Percentiles rank a stretch among this genome's conserved stretches.
These are phyloP conservation scores for Nephrotoma appendiculata DNA, from an alignment of 2,888 invertebrate genomes.

Conservation along the genomic window DNA sequence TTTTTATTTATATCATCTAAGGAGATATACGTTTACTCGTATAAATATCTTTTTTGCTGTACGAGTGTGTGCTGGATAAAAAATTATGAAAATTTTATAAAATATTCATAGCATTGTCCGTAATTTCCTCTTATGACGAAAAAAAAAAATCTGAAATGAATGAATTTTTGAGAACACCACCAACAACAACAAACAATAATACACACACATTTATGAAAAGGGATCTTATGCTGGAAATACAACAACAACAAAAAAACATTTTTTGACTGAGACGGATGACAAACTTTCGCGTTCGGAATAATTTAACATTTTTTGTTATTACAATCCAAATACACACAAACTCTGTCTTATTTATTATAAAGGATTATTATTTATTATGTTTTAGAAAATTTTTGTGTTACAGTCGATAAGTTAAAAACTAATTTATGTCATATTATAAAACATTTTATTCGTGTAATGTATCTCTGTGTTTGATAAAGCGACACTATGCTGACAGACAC, in stretches of 20 bases:
- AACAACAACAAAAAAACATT: background rate
- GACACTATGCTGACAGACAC: background rate
- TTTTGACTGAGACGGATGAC: conserved; percentile 3
- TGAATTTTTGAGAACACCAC: background rate
- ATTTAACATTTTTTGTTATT: background rate
- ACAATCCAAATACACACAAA: background rate
- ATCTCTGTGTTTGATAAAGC: background rate
- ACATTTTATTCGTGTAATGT: background rate
- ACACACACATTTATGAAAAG: background rate
- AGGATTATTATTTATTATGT: background rate
- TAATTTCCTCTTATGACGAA: conserved; percentile 3
- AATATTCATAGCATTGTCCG: conserved; percentile 4
- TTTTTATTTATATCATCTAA: background rate
- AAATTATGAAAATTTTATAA: conserved; percentile 3
- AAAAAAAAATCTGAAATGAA: background rate
- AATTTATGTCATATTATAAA: background rate
- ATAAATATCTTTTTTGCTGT: background rate
- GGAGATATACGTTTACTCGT: background rate
- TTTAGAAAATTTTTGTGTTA: background rate
- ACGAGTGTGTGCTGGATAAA: background rate
- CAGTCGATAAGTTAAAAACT: background rate
- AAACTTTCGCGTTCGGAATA: conserved; percentile 4
- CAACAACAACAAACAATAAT: background rate
- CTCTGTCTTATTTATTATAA: background rate
- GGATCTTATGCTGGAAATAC: background rate